phyloP scores from a whole-genome alignment of 2,888 invertebrate species.

The Drosophila anomelani region DNA sequence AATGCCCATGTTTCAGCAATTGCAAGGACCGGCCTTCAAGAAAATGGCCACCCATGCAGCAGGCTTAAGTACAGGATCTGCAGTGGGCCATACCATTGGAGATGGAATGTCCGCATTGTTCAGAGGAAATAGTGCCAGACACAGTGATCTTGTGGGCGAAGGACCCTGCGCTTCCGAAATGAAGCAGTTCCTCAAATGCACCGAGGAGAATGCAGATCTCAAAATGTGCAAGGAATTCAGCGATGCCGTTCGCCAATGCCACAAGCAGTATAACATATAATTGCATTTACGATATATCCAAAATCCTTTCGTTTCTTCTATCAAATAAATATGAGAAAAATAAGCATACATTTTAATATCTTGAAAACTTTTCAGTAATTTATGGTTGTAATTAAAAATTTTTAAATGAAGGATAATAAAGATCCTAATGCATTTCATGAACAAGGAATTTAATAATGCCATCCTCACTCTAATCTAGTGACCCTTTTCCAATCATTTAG shows the following conservation, averaged over 20 bases:
- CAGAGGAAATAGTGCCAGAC: slow-evolving; percentile 35
- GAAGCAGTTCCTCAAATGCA: slow-evolving; percentile 66
- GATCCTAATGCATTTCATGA: background rate
- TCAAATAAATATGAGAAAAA: background rate
- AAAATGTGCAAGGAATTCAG: slow-evolving; percentile 60
- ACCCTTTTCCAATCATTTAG: slow-evolving; percentile 39
- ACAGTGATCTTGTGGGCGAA: slow-evolving; percentile 51
- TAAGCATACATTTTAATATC: background rate
- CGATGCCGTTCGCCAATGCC: slow-evolving; percentile 64
- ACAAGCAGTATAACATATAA: slow-evolving; percentile 57
- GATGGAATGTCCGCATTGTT: slow-evolving; percentile 61
- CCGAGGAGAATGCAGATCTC: slow-evolving; percentile 65
- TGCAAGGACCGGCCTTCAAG: slow-evolving; percentile 45
- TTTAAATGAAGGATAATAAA: background rate
- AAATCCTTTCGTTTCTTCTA: background rate
- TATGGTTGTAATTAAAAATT: background rate
- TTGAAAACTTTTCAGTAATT: background rate
- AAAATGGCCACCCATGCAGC: slow-evolving; percentile 70
- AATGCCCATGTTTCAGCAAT: background rate
- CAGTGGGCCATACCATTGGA: slow-evolving; percentile 69
- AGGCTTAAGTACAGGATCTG: slow-evolving; percentile 70
- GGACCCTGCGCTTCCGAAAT: slow-evolving; percentile 66
- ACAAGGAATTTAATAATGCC: slow-evolving; percentile 3
- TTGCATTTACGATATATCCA: background rate
- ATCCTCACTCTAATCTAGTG: slow-evolving; percentile 14